These are phyloP conservation scores for Paracanthobrama guichenoti DNA, from an alignment of 2,113 vertebrate species.

Conservation along the genomic window DNA sequence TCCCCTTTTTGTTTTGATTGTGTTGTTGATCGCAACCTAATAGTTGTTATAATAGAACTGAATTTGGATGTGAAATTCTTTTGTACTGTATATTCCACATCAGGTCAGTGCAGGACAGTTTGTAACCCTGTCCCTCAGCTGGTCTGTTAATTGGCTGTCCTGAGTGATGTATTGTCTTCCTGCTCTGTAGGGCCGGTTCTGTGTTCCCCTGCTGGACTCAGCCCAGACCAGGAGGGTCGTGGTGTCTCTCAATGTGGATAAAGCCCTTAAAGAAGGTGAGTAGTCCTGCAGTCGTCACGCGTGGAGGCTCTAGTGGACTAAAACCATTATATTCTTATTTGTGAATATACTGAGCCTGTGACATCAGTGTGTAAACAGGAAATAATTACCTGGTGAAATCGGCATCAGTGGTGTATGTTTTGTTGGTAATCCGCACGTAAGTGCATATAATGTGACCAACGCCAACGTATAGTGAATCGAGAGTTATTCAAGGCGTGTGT, in stretches of 20 bases:
- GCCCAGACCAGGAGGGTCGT: slow-evolving; percentile 85
- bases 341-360: not conserved
- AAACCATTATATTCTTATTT: not conserved
- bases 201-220: slow-evolving; percentile 77
- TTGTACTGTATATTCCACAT: not conserved
- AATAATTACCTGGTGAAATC: not conserved
- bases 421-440: no score
- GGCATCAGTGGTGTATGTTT: no score
- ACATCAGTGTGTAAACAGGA: slow-evolving; percentile 7
- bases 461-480: no score
- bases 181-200: slow-evolving; percentile 75
- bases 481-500: no score
- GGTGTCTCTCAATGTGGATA: slow-evolving; percentile 97
- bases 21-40: not conserved
- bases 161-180: not conserved
- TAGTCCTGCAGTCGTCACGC: not conserved
- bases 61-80: no score
- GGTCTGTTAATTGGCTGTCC: not conserved
- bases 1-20: not conserved
- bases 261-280: slow-evolving; percentile 95
- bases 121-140: not conserved
- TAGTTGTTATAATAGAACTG: not conserved
- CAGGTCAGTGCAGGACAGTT: not conserved
- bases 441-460: no score
- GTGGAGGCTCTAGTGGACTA: not conserved